These are phyloP conservation scores for Cuculus canorus DNA, from an alignment of 2,797 vertebrate species.

Conservation along the genomic window DNA sequence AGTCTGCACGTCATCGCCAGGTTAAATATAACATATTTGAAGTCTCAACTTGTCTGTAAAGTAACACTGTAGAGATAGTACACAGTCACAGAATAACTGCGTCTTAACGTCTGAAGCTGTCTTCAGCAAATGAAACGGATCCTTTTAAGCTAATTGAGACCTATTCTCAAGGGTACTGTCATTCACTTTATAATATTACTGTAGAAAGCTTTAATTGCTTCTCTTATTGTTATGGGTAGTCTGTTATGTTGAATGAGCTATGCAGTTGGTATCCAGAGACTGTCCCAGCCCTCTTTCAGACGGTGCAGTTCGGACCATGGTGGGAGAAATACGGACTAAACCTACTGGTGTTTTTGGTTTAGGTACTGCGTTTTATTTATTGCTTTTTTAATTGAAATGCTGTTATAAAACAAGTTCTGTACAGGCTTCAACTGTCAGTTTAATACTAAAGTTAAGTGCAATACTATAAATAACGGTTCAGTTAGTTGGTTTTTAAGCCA, in stretches of 20 bases:
- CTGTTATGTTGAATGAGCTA: background rate
- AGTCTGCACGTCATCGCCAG: background rate
- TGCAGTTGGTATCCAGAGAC: background rate
- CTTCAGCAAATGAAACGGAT: background rate
- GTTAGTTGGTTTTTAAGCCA: background rate
- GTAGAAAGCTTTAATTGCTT: constrained; percentile 26
- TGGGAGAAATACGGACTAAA: background rate
- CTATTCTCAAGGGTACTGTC: background rate
- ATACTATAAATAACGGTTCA: background rate
- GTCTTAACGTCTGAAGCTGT: background rate
- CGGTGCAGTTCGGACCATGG: background rate
- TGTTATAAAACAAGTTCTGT: background rate
- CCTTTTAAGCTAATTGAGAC: background rate
- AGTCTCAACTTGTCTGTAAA: background rate
- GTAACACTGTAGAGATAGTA: background rate
- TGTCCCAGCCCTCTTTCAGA: background rate
- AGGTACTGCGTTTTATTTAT: constrained; percentile 2
- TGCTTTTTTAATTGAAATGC: background rate
- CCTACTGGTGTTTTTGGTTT: background rate
- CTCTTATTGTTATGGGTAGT: background rate
- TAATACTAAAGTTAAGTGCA: constrained; percentile 31
- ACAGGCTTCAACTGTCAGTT: background rate
- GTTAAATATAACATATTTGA: background rate
- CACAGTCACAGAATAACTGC: background rate
- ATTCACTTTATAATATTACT: background rate